phyloP scores from a whole-genome alignment of 2,113 vertebrate species.

The Cyprinodon brontotheroides region DNA sequence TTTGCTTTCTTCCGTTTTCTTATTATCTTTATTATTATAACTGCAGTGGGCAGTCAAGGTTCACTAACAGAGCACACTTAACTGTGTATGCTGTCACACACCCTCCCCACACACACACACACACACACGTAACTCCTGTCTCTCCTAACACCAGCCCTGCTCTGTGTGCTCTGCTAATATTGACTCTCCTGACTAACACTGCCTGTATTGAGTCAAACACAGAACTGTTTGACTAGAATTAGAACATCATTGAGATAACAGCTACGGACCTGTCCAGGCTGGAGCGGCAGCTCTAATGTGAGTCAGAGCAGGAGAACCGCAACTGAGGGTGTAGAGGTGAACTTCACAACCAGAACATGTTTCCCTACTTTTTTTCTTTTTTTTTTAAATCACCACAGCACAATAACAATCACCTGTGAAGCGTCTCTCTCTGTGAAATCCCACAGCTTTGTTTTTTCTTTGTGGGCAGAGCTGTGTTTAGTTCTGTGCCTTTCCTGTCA shows the following conservation, averaged over 20 bases:
- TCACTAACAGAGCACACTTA: constrained; percentile 68
- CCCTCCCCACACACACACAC: constrained; percentile 63
- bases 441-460: constrained; percentile 9
- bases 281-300: constrained; percentile 65
- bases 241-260: constrained; percentile 86
- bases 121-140: constrained; percentile 67
- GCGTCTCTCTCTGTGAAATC: constrained; percentile 50
- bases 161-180: constrained; percentile 94
- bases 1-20: constrained; percentile 61
- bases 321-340: constrained; percentile 43
- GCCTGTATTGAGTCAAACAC: constrained; percentile 89
- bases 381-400: constrained; percentile 11
- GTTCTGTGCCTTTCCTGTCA: constrained; percentile 39
- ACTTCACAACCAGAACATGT: constrained; percentile 50
- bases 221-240: constrained; percentile 85
- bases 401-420: constrained; percentile 61
- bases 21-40: constrained; percentile 73
- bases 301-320: constrained; percentile 51
- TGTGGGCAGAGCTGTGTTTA: constrained; percentile 38
- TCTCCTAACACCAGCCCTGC: constrained; percentile 82
- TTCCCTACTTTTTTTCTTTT: constrained; percentile 51
- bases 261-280: constrained; percentile 74
- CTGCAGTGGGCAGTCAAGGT: constrained; percentile 69
- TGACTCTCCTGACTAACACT: constrained; percentile 89
- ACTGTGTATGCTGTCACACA: constrained; percentile 60